Evolutionary conservation across 2,113 vertebrate genomes (phyloP), one percentile per base, ranked within the genome.

Genomic region (Taurulus bubalis): DNA sequence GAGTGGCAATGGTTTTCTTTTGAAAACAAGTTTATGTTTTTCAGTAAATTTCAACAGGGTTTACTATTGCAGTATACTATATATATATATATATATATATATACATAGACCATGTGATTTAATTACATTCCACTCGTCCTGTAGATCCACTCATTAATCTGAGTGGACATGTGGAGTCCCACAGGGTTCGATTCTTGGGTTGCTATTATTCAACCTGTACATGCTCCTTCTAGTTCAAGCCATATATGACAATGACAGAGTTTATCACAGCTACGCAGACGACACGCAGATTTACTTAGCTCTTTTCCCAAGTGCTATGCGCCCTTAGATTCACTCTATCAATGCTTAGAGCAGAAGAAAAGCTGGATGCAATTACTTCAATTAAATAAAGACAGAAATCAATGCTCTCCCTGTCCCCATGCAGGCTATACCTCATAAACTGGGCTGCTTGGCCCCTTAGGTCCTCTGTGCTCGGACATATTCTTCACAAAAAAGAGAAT

Each of bases 361-460:
- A 34, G 30, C 1, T 34, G 8, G 8, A 62, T 22, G 8, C 32
- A 62, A 36, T 62, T 34, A 18, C 49, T 51, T 5, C 30, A 62
- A 22, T 5, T 20, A 36, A 62, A 62, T 62, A 62, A 62, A 36
- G 18, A 34, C 59, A 22, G 59, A 36, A 62, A 62, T 62, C 18
- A 22, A 34, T 36, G 8, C 58, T 26, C 40, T 74, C 8, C 73
- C 59, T 73, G 32, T 40, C 28, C 69, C 64, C n/a, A 1, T 40
- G 66, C 16, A 24, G 59, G 18, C 22, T 66, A 70, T 14, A 78
- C 7, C 8, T 78, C 64, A 79, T 47, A 6, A 1, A 55, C 34
- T 59, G 45, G 53, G 14, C 49, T 47, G 12, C 67, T 45, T 47
- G 9, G 42, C 1, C n/a, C 55, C 6, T 80, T 85, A 60, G 28